Conservation (phyloP, 2,113 vertebrate genomes). For the Dasyprocta punctata region DNA sequence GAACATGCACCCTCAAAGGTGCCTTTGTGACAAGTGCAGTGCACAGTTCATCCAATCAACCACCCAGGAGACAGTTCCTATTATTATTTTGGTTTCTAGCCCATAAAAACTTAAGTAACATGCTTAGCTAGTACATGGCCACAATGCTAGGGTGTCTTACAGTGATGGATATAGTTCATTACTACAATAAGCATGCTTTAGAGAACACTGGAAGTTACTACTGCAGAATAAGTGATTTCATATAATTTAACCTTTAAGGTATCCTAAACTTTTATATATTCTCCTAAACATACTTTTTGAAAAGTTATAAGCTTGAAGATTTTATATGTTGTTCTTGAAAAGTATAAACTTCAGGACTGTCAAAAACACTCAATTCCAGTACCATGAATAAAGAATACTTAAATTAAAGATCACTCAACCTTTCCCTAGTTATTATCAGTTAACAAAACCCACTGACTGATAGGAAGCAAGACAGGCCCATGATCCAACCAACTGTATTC, state of each 20-base stretch:
- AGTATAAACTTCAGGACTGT: neutral
- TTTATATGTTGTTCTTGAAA: neutral
- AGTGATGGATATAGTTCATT: neutral
- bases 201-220: neutral
- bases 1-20: fast-evolving
- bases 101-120: neutral
- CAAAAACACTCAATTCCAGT: neutral
- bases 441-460: neutral
- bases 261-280: neutral
- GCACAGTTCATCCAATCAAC: neutral
- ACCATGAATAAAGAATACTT: neutral
- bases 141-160: neutral
- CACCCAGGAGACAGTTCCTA: neutral
- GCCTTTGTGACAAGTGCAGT: neutral
- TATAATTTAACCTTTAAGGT: neutral
- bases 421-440: neutral
- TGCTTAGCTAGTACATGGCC: neutral
- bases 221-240: neutral
- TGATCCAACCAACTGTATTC: fast-evolving
- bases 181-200: neutral
- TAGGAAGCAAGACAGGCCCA: neutral
- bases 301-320: neutral
- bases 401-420: neutral
- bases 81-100: neutral
- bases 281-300: neutral